Evolutionary conservation across 2,113 vertebrate species (phyloP).

Genomic region (Anas platyrhynchos): DNA sequence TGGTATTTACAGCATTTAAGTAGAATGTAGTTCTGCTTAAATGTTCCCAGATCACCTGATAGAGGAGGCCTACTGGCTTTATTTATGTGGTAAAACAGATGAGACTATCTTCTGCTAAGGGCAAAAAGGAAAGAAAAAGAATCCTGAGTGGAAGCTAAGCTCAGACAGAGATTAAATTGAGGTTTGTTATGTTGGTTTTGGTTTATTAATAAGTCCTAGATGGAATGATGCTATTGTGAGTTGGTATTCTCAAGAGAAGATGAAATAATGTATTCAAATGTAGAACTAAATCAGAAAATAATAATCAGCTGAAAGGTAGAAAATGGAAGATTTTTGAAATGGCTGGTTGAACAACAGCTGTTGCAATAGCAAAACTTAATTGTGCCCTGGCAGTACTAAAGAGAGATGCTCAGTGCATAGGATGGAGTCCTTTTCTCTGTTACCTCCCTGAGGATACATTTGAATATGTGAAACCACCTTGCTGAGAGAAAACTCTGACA

Average conservation of each 20-base stretch:
- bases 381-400: neutral
- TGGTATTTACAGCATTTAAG: neutral
- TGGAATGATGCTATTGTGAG: neutral
- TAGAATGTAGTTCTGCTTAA: neutral
- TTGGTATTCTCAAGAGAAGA: neutral
- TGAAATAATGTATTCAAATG: neutral
- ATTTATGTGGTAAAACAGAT: neutral
- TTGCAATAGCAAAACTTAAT: neutral
- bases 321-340: neutral
- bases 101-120: neutral
- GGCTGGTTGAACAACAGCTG: neutral
- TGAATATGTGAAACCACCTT: neutral
- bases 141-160: neutral
- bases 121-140: neutral
- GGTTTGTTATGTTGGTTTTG: neutral
- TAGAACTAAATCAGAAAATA: neutral
- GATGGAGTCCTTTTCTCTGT: neutral
- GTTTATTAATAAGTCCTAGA: neutral
- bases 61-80: neutral
- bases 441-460: neutral
- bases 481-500: neutral
- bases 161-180: neutral
- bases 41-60: neutral
- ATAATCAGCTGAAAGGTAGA: neutral
- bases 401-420: neutral